A percentile compares a stretch with the other conserved stretches of the same genome.
Conservation (phyloP, 2,888 invertebrate species). For the Stenoptilia bipunctidactyla region DNA sequence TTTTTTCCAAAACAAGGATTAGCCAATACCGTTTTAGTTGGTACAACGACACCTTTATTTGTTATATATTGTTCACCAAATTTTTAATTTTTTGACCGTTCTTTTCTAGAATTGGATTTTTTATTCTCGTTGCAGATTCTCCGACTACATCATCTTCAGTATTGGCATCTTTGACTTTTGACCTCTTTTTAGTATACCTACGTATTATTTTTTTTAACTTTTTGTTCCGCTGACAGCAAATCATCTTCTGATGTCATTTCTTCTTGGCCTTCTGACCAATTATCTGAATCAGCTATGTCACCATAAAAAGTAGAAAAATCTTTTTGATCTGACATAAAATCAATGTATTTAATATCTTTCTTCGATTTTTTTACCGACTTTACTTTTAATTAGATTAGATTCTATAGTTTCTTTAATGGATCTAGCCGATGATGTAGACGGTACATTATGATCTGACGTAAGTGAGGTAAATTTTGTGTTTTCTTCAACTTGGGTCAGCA, state of each 20-base stretch:
- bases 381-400: slow-evolving; percentile 7
- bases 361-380: slow-evolving; percentile 4
- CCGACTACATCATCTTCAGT: slow-evolving; percentile 7
- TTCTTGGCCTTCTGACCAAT: slow-evolving; percentile 7
- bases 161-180: slow-evolving; percentile 7
- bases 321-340: slow-evolving; percentile 10
- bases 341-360: slow-evolving; percentile 6
- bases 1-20: slow-evolving; percentile 13
- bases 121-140: no score
- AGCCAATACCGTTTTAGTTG: no score
- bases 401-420: slow-evolving; percentile 5
- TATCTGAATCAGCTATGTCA: background rate
- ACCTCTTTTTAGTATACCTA: slow-evolving; percentile 4
- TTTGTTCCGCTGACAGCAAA: no score
- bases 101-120: no score
- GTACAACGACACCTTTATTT: no score
- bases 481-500: background rate
- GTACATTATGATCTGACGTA: slow-evolving; percentile 6
- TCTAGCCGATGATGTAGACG: slow-evolving; percentile 6
- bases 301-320: slow-evolving; percentile 10
- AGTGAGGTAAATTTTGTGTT: slow-evolving; percentile 5
- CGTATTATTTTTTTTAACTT: background rate
- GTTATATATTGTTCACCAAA: no score
- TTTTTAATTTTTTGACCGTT: no score
- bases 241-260: background rate